These are phyloP conservation scores for Sebastes schlegelii DNA, from an alignment of 2,113 vertebrate genomes.

Conservation along the genomic window DNA sequence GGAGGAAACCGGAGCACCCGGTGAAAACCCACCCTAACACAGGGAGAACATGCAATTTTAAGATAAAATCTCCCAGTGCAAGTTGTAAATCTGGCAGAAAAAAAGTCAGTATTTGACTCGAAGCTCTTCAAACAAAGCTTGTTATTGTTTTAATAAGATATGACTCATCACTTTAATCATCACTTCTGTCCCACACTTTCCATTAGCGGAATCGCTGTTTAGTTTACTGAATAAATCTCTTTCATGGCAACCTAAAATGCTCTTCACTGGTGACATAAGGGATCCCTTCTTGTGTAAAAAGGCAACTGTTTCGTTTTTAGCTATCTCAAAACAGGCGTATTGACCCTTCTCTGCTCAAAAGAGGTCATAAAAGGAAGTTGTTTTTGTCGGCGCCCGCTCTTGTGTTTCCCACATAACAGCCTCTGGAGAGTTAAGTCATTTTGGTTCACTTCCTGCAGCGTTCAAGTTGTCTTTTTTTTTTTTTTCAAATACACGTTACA, in stretches of 20 bases:
- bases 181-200: neutral
- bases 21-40: too few relatives aligned
- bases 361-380: conserved; percentile 64
- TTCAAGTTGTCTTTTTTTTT: neutral
- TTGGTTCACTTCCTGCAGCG: conserved; percentile 57
- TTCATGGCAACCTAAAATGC: neutral
- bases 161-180: conserved; percentile 12
- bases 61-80: neutral
- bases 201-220: neutral
- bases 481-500: conserved; percentile 14
- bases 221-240: neutral
- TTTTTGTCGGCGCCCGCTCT: conserved; percentile 56
- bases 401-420: conserved; percentile 60
- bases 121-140: conserved; percentile 1
- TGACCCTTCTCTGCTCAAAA: conserved; percentile 45
- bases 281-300: neutral
- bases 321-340: conserved; percentile 20
- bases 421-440: conserved; percentile 66
- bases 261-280: neutral
- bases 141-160: conserved; percentile 6
- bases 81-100: neutral
- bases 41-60: too few relatives aligned
- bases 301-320: conserved; percentile 7
- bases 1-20: too few relatives aligned
- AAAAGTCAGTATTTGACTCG: neutral